A percentile compares a stretch with the other conserved stretches of the same genome.
phyloP scores from a whole-genome alignment of 2,113 vertebrate species.

The Barnardius zonarius region DNA sequence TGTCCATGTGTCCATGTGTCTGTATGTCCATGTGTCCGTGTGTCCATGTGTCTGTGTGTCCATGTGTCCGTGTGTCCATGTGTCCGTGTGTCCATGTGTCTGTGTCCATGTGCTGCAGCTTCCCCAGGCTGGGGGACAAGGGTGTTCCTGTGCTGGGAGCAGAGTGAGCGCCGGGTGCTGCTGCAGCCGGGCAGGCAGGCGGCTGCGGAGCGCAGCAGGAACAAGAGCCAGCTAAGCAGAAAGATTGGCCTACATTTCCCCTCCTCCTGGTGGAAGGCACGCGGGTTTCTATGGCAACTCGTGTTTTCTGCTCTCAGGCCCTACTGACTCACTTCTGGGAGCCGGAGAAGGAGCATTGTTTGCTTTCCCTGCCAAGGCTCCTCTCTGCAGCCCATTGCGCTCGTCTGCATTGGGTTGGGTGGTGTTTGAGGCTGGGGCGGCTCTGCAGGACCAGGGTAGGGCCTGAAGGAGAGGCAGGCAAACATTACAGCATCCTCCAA shows the following conservation, averaged over 20 bases:
- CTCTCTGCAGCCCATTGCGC: conserved; percentile 3
- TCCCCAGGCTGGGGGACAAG: background rate
- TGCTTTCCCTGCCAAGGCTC: conserved; percentile 47
- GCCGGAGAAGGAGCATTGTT: conserved; percentile 26
- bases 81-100: background rate
- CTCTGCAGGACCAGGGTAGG: background rate
- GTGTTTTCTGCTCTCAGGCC: conserved; percentile 67
- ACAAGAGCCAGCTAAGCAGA: conserved; percentile 73
- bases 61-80: fast-evolving
- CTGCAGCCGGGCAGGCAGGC: background rate
- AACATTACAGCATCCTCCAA: background rate
- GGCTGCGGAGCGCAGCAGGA: background rate
- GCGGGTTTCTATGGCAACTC: conserved; percentile 78
- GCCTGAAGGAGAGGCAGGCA: background rate
- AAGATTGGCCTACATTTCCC: conserved; percentile 78
- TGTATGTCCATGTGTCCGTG: fast-evolving
- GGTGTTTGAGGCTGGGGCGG: background rate
- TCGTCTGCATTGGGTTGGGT: background rate
- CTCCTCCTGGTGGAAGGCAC: conserved; percentile 66
- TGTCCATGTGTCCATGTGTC: too few species aligned
- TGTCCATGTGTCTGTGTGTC: background rate
- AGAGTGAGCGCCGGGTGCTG: background rate
- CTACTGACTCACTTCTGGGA: conserved; percentile 67
- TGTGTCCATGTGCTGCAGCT: background rate
- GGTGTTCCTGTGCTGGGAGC: fast-evolving